Evolutionary conservation across 2,888 invertebrate species (phyloP).

Genomic region (Ptilodon capucinus): DNA sequence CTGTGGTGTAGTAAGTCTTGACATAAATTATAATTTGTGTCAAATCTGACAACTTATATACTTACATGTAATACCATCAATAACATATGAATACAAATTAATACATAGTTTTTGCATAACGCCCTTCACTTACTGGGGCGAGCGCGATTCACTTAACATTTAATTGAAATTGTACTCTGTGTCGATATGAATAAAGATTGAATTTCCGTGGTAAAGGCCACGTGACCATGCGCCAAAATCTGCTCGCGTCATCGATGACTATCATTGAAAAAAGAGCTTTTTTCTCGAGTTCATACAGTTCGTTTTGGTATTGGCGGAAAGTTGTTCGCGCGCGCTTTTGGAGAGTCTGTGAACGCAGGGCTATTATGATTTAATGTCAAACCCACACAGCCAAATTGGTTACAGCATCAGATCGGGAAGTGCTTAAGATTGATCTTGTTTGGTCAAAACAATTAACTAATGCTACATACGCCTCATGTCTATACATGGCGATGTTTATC

Average conservation of each 20-base stretch:
- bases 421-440: conserved; percentile 41
- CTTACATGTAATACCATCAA: neutral
- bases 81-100: conserved; percentile 1
- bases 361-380: conserved; percentile 8
- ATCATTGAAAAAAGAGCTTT: too few relatives aligned
- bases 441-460: conserved; percentile 54
- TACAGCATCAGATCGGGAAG: conserved; percentile 49
- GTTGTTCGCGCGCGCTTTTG: too few relatives aligned
- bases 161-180: too few relatives aligned
- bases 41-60: neutral
- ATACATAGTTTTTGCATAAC: neutral
- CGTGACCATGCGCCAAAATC: too few relatives aligned
- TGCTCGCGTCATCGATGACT: too few relatives aligned
- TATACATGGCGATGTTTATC: neutral
- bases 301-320: too few relatives aligned
- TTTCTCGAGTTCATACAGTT: too few relatives aligned
- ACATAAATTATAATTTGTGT: conserved; percentile 2
- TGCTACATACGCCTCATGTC: conserved; percentile 40
- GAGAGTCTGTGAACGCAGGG: too few relatives aligned
- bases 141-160: too few relatives aligned
- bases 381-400: conserved; percentile 17
- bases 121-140: too few relatives aligned
- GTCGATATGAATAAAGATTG: too few relatives aligned
- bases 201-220: too few relatives aligned
- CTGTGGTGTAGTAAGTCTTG: conserved; percentile 6